Conservation (phyloP, 2,888 invertebrate genomes). For the Synergus umbraculus region DNA sequence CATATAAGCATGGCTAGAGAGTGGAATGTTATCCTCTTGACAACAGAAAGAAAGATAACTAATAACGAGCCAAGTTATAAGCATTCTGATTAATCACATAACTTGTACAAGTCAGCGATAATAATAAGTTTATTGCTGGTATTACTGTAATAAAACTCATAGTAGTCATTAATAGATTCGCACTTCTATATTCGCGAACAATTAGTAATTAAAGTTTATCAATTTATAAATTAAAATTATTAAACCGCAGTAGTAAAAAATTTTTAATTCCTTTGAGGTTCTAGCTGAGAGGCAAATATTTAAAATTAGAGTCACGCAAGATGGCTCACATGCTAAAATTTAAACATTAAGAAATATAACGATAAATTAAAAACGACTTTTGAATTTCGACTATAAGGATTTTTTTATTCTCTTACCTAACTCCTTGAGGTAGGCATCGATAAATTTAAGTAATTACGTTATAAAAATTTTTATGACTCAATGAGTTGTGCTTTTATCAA, state of each 20-base stretch:
- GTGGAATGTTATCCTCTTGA: constrained; percentile 55
- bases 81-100: background rate
- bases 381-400: too few species aligned
- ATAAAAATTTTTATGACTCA: background rate
- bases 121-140: background rate
- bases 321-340: too few species aligned
- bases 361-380: too few species aligned
- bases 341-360: too few species aligned
- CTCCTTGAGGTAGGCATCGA: too few species aligned
- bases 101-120: background rate
- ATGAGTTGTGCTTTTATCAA: background rate
- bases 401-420: too few species aligned
- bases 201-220: background rate
- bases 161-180: background rate
- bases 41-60: constrained; percentile 6
- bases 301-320: too few species aligned
- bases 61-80: constrained; percentile 23
- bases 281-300: too few species aligned
- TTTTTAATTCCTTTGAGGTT: too few species aligned
- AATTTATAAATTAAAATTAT: background rate
- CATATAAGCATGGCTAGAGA: constrained; percentile 64
- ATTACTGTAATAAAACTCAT: constrained; percentile 5
- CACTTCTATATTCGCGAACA: background rate
- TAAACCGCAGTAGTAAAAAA: too few species aligned
- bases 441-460: background rate